Evolutionary conservation across 2,888 invertebrate genomes (phyloP).

Genomic region (Metalampra italica): DNA sequence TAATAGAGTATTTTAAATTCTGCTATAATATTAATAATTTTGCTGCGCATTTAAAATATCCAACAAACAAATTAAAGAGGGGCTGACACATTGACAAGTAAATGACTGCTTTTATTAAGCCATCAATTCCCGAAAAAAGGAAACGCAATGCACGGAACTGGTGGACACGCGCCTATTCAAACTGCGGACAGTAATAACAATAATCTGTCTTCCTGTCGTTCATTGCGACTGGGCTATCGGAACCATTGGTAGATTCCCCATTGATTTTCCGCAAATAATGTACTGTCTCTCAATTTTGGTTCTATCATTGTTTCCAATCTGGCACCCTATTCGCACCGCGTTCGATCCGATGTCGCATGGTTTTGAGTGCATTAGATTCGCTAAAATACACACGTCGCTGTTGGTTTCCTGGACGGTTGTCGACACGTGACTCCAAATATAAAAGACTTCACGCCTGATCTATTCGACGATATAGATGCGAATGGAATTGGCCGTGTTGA

Average conservation of each 20-base stretch:
- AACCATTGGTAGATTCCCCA: slow-evolving; percentile 66
- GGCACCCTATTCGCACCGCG: slow-evolving; percentile 31
- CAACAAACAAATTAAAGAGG: slow-evolving; percentile 34
- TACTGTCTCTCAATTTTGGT: slow-evolving; percentile 46
- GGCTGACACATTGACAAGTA: slow-evolving; percentile 46
- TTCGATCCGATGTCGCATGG: slow-evolving; percentile 49
- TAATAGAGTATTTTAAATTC: neutral
- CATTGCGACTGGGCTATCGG: slow-evolving; percentile 29
- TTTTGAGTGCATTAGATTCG: slow-evolving; percentile 75
- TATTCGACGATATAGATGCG: slow-evolving; percentile 60
- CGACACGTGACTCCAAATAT: slow-evolving; percentile 72
- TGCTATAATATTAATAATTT: too few relatives aligned
- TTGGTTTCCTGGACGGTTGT: slow-evolving; percentile 68
- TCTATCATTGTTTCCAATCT: slow-evolving; percentile 30
- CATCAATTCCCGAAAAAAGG: slow-evolving; percentile 50
- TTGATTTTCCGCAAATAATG: slow-evolving; percentile 77
- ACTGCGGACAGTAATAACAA: slow-evolving; percentile 65
- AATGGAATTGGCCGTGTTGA: slow-evolving; percentile 74
- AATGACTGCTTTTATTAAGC: slow-evolving; percentile 67
- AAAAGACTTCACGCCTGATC: slow-evolving; percentile 75
- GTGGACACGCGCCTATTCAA: slow-evolving; percentile 54
- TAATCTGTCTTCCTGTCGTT: slow-evolving; percentile 63
- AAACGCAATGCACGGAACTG: slow-evolving; percentile 49
- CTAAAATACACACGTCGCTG: slow-evolving; percentile 61
- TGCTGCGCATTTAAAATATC: neutral